Base-by-base conservation (phyloP, 1,140 invertebrate genomes). In the Macrobrachium nipponense region DNA sequence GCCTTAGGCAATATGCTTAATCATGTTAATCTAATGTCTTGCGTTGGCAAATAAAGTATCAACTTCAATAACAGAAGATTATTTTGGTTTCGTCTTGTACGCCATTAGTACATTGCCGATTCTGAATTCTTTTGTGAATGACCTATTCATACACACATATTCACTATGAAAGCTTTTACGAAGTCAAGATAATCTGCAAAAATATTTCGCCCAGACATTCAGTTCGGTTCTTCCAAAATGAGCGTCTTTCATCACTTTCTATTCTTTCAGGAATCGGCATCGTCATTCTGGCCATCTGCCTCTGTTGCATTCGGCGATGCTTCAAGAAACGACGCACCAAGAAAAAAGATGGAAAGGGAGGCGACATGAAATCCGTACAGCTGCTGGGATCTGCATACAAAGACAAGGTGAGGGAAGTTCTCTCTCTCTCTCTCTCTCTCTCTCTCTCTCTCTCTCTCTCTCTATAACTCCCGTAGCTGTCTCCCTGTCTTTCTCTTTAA, bases 351-450 rank as follows among this genome's bases (percentile, higher is more conserved):
- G 97, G 97, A 66, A 94, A 97, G 92, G 98, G 98, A 91, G 97
- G 97, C 84, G 94, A 94, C 17, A 98, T 99, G 88, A 98, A 99
- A 92, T 93, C 99, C 88, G 99, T 99, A 93, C 97, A 96, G 90
- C 97, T 99, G 89, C 97, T 99, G 79, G 97, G 98, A 90, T 97
- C 97, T 90, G 96, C 97, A 66, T 98, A 97, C 93, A 99, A 99
- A 92, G 98, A 99, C 93, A 99, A 99, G 95, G 98, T 98, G 94
- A 87, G 87, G 51, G 64, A 10, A 51, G 18, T 82, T 51, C 64
- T 2, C 44, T 81, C 44, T 81, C 79, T 82, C 58, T 82, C 20
- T 82, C 44, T 75, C 51, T 58, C 20, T 77, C 20, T 44, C 20
- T 18, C 44, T 82, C 20, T 64, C 43, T 82, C 44, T 75, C 51